These are phyloP conservation scores for Aleiodes sp. DNA, from an alignment of 1,140 invertebrate genomes.

Conservation along the genomic window DNA sequence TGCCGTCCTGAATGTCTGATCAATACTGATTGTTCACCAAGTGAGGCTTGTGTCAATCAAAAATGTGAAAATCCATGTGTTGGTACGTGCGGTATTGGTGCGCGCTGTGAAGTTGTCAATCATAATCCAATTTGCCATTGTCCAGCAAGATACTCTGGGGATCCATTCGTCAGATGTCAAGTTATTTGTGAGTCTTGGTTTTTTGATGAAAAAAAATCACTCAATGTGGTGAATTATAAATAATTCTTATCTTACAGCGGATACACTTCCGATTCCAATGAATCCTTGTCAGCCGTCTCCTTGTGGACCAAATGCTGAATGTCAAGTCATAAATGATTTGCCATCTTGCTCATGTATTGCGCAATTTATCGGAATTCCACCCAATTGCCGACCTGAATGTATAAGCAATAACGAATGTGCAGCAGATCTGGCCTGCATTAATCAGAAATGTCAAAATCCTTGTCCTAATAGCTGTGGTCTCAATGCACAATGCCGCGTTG, in stretches of 20 bases:
- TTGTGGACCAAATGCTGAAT: slow-evolving; percentile 69
- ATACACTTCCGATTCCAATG: slow-evolving; percentile 52
- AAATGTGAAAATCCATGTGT: slow-evolving; percentile 62
- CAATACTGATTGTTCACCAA: slow-evolving; percentile 59
- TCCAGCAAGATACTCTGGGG: slow-evolving; percentile 68
- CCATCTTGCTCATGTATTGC: slow-evolving; percentile 56
- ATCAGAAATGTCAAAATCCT: slow-evolving; percentile 68
- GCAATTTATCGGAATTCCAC: slow-evolving; percentile 62
- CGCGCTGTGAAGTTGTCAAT: slow-evolving; percentile 57
- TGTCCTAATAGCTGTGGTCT: slow-evolving; percentile 69
- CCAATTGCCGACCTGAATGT: slow-evolving; percentile 66
- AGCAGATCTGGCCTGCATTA: slow-evolving; percentile 64
- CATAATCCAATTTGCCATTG: slow-evolving; percentile 70
- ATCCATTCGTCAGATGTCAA: slow-evolving; percentile 66
- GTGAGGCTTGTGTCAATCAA: slow-evolving; percentile 58
- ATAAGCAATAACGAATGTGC: slow-evolving; percentile 64
- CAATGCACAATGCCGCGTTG: slow-evolving; percentile 64
- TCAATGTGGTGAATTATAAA: slow-evolving; percentile 38
- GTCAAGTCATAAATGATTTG: slow-evolving; percentile 55
- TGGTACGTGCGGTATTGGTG: slow-evolving; percentile 60
- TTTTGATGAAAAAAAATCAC: neutral
- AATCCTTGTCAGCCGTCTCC: slow-evolving; percentile 68
- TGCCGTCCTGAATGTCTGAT: slow-evolving; percentile 69
- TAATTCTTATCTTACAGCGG: slow-evolving; percentile 37
- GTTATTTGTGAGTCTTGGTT: slow-evolving; percentile 52